These are phyloP conservation scores for Drosophila hydei DNA, from an alignment of 1,140 invertebrate genomes.

Conservation along the genomic window DNA sequence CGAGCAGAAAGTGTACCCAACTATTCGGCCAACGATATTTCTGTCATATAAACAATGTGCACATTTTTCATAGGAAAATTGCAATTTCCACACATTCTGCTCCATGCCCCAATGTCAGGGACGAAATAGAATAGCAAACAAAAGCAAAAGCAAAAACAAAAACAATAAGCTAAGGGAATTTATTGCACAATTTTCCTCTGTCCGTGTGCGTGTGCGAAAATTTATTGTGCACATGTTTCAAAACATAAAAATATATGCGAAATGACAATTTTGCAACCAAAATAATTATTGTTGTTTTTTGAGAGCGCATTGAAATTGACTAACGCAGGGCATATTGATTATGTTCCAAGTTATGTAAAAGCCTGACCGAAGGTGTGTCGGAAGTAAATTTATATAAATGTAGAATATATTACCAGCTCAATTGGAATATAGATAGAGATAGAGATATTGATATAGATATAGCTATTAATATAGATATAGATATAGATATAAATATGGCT, in stretches of 20 bases:
- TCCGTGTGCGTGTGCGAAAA: conserved; percentile 9
- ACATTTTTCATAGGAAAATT: conserved; percentile 45
- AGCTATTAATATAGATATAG: too few species aligned
- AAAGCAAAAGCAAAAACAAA: too few species aligned
- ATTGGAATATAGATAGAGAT: too few species aligned
- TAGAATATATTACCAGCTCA: too few species aligned
- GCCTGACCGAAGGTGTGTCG: too few species aligned
- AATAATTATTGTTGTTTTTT: conserved; percentile 27
- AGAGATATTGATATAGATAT: too few species aligned
- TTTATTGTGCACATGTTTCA: conserved; percentile 70
- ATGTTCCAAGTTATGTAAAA: too few species aligned
- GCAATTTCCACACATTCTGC: conserved; percentile 38
- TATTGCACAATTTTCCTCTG: conserved; percentile 43
- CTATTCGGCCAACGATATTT: conserved; percentile 22
- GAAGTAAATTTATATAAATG: too few species aligned
- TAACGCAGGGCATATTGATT: too few species aligned
- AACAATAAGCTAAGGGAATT: conserved; percentile 53
- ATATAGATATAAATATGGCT: too few species aligned
- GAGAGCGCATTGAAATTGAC: too few species aligned
- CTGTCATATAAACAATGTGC: conserved; percentile 41
- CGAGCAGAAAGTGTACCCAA: conserved; percentile 1
- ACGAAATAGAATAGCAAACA: conserved; percentile 33
- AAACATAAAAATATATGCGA: conserved; percentile 64
- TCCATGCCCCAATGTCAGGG: conserved; percentile 70
- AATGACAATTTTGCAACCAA: conserved; percentile 39